Percentiles rank a stretch among this genome's conserved stretches.
These are phyloP conservation scores for Arbacia lixula DNA, from an alignment of 53 echinoderm and acorn worm genomes.

Conservation along the genomic window DNA sequence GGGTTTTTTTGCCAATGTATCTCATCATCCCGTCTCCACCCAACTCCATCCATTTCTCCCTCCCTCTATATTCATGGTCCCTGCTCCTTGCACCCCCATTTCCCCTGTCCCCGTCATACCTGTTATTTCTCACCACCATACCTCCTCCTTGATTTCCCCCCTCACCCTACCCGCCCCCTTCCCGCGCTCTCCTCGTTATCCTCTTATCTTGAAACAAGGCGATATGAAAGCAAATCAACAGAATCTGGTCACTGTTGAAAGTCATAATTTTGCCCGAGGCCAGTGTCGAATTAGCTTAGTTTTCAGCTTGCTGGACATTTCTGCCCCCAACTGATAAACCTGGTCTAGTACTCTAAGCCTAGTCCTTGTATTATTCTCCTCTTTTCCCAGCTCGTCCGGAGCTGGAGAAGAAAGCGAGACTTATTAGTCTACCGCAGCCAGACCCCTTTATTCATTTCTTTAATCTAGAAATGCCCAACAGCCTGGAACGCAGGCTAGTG, in stretches of 20 bases:
- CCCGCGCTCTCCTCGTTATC: not conserved
- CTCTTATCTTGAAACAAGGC: conserved; percentile 43
- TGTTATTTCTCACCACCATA: not conserved
- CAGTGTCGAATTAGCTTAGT: not conserved
- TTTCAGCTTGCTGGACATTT: too few relatives aligned
- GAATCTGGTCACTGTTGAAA: conserved; percentile 58
- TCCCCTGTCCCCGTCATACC: not conserved
- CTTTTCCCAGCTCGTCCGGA: too few relatives aligned
- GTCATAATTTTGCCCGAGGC: conserved; percentile 50
- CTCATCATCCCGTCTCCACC: not conserved
- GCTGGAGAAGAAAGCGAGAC: too few relatives aligned
- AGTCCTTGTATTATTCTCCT: too few relatives aligned
- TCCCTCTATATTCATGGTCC: not conserved
- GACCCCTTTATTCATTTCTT: too few relatives aligned
- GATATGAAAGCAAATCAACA: conserved; percentile 46
- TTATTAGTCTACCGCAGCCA: too few relatives aligned
- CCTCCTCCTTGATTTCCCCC: not conserved
- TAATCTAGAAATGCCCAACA: too few relatives aligned
- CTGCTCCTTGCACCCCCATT: not conserved
- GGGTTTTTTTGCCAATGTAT: too few relatives aligned
- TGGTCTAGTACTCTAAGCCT: too few relatives aligned
- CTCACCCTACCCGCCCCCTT: not conserved
- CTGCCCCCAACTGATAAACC: not conserved
- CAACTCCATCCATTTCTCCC: not conserved
- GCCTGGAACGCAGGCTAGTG: too few relatives aligned